A percentile compares a stretch with the other conserved stretches of the same genome.
phyloP scores from a whole-genome alignment of 2,113 vertebrate genomes.

The Irena cyanogastra region DNA sequence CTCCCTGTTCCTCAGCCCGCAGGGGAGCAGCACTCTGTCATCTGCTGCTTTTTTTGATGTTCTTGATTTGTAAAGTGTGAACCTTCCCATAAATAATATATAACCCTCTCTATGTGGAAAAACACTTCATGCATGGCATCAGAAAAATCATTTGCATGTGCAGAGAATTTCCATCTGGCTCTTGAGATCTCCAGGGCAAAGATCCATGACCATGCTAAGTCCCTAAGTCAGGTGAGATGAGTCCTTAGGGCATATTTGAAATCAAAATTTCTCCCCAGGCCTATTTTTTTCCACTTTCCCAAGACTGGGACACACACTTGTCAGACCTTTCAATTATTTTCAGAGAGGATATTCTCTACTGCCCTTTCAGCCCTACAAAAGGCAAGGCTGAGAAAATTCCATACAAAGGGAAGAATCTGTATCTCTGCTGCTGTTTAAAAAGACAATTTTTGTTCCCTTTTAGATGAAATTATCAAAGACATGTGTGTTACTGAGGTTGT shows the following conservation, averaged over 20 bases:
- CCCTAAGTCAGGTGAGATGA: not conserved
- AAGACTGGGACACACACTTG: not conserved
- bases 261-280: not conserved
- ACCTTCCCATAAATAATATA: not conserved
- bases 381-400: not conserved
- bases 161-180: not conserved
- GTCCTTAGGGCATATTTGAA: not conserved
- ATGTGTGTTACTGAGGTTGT: not conserved
- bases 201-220: not conserved
- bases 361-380: not conserved
- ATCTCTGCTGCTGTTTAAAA: not conserved
- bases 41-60: not conserved
- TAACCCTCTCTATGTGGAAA: not conserved
- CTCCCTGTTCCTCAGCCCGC: not conserved
- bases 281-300: not conserved
- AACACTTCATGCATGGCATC: not conserved
- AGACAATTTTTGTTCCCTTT: not conserved
- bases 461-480: not conserved
- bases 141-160: not conserved
- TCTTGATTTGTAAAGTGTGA: not conserved
- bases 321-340: not conserved
- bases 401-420: not conserved
- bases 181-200: not conserved
- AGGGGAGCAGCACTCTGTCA: not conserved
- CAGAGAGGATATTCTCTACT: not conserved